A percentile compares a stretch with the other conserved stretches of the same genome.
Conservation (phyloP, 64 coral and sea anemone genomes). For the Acropora tenuis region DNA sequence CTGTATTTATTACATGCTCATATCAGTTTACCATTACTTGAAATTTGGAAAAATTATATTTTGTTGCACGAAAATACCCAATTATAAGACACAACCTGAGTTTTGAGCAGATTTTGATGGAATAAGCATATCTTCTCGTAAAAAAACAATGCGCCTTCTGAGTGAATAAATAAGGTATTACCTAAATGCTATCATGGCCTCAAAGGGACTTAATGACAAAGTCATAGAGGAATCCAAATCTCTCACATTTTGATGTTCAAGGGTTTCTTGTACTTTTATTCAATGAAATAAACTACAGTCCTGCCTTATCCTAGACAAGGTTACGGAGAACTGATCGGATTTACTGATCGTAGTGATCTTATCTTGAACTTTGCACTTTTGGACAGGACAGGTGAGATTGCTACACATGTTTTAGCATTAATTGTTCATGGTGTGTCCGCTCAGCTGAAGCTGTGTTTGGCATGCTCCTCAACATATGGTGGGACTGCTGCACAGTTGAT, state of each 20-base stretch:
- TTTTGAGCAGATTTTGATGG: background rate
- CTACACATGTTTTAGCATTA: constrained; percentile 8
- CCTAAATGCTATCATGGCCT: no score
- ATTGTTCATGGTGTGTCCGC: constrained; percentile 4
- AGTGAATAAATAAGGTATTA: background rate
- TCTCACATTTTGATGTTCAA: no score
- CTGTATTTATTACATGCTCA: background rate
- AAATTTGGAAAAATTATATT: background rate
- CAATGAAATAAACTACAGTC: no score
- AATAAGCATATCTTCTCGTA: background rate
- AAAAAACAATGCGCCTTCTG: constrained; percentile 16
- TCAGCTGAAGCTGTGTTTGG: constrained; percentile 21
- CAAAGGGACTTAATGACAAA: no score
- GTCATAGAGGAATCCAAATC: no score
- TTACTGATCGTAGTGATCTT: background rate
- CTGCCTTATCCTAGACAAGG: no score
- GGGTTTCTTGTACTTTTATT: no score
- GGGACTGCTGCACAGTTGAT: constrained; percentile 16
- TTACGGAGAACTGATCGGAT: no score
- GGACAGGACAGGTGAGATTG: constrained; percentile 21
- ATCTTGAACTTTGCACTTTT: constrained; percentile 3
- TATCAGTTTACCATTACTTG: no score
- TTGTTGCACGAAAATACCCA: background rate
- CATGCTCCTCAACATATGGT: constrained; percentile 1
- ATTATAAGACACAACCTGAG: background rate